Conservation (phyloP, 2,113 vertebrate genomes). For the Indicator indicator region DNA sequence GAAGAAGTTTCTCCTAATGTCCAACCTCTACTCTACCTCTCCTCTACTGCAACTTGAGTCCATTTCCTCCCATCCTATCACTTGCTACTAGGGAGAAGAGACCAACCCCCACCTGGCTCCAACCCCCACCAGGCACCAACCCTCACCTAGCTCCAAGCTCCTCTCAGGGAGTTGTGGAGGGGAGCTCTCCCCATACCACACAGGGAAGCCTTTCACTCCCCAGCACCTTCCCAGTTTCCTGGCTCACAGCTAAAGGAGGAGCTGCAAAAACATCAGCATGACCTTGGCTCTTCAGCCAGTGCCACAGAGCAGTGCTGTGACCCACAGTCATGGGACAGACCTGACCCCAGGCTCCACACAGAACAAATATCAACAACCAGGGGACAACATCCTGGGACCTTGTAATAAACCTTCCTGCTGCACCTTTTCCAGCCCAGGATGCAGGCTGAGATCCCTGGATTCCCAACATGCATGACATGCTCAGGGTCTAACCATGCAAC, state of each 20-base stretch:
- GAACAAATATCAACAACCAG: not conserved
- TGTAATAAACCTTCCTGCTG: not conserved
- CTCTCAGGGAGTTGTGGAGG: too few species aligned
- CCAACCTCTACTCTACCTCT: too few species aligned
- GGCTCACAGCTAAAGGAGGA: not conserved
- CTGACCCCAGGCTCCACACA: not conserved
- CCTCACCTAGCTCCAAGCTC: too few species aligned
- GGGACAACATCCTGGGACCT: not conserved
- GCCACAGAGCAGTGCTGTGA: not conserved
- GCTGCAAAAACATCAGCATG: not conserved
- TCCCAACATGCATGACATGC: not conserved
- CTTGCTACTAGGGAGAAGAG: too few species aligned
- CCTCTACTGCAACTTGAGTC: too few species aligned
- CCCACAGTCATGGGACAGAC: not conserved
- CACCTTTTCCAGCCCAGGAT: not conserved
- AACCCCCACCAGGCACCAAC: too few species aligned
- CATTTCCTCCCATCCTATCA: too few species aligned
- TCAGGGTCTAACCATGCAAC: not conserved
- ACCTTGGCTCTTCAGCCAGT: not conserved
- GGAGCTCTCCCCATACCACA: not conserved
- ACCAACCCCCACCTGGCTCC: too few species aligned
- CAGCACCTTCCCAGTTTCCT: not conserved
- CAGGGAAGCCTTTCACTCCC: not conserved
- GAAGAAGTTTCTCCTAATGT: too few species aligned
- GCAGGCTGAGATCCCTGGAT: not conserved